Base-by-base conservation (phyloP, 2,888 invertebrate genomes). In the Corythucha ciliata region DNA sequence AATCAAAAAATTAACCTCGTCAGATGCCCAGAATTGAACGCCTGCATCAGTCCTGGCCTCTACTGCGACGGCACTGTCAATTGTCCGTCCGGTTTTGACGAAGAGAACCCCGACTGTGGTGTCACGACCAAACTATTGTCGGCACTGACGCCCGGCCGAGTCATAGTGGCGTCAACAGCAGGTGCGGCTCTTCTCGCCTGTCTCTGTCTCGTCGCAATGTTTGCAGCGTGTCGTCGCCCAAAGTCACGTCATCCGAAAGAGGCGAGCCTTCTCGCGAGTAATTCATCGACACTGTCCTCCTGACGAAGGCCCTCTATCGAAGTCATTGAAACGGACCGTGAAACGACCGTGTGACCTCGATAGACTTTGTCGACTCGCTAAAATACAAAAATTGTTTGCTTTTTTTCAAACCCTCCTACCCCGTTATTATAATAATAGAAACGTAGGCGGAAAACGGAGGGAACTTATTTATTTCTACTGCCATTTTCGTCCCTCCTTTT, bases 291-390 rank as follows among this genome's bases (percentile, higher is more conserved):
- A 25, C 48, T 54, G n/a, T 74, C 78, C 65, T 88, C 89, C 78
- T 89, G 89, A 89, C 88, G 87, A 66, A 84, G 84, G 72, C 79
- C 80, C 69, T 82, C 85, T 74, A 88, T 89, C 77, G 89, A 89
- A 70, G 89, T 84, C 72, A 89, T 89, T 68, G 87, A 88, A 72
- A 85, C 89, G 74, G 89, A 90, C 74, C 82, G 88, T 70, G 89
- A 89, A 74, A 89, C 89, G 69, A 89, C 89, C 65, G 89, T 90
- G 77, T 86, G 81, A 83, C 48, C 37, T 44, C 47, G 46, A 52
- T 45, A 45, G 32, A 14, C n/a, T n/a, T n/a, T n/a, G n/a, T n/a
- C n/a, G n/a, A n/a, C n/a, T n/a, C n/a, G n/a, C n/a, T n/a, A n/a
- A n/a, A n/a, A n/a, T n/a, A n/a, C n/a, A n/a, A n/a, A n/a, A n/a